Percentiles rank a stretch among this genome's conserved stretches.
These are phyloP conservation scores for Orthosia cruda DNA, from an alignment of 2,888 invertebrate species.

Conservation along the genomic window DNA sequence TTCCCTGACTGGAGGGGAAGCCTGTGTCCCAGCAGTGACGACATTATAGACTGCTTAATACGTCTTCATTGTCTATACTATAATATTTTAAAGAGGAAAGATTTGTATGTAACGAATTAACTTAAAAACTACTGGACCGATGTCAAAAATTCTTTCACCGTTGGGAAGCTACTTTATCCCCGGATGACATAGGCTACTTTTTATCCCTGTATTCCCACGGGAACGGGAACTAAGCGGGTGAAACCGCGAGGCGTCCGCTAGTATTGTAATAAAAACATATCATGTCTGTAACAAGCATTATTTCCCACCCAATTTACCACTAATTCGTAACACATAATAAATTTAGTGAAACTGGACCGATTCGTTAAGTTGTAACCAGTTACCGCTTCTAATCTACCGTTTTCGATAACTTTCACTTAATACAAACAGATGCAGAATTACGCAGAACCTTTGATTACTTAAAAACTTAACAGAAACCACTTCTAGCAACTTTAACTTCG, in stretches of 20 bases:
- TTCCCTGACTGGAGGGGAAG: no score
- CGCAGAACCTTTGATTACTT: constrained; percentile 7
- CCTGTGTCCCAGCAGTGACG: neutral
- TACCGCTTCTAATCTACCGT: constrained; percentile 48
- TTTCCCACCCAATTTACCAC: constrained; percentile 9
- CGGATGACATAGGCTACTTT: no score
- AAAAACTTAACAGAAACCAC: constrained; percentile 11
- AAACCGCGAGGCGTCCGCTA: no score
- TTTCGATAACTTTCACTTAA: constrained; percentile 50
- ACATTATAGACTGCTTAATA: neutral
- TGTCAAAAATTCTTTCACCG: no score
- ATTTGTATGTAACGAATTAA: no score
- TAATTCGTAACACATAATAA: constrained; percentile 22
- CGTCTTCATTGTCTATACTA: neutral
- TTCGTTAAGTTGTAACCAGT: constrained; percentile 23
- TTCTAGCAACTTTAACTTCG: neutral
- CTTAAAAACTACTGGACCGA: no score
- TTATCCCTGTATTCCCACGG: no score
- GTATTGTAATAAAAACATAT: constrained; percentile 4
- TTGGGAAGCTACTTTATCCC: no score
- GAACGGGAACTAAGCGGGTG: no score
- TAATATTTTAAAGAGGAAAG: no score
- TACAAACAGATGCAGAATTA: constrained; percentile 6
- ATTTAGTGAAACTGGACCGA: constrained; percentile 12
- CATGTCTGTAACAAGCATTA: neutral